Evolutionary conservation across 2,888 invertebrate genomes (phyloP), one percentile per base, ranked within the genome.

Genomic region (Allophyes oxyacanthae): DNA sequence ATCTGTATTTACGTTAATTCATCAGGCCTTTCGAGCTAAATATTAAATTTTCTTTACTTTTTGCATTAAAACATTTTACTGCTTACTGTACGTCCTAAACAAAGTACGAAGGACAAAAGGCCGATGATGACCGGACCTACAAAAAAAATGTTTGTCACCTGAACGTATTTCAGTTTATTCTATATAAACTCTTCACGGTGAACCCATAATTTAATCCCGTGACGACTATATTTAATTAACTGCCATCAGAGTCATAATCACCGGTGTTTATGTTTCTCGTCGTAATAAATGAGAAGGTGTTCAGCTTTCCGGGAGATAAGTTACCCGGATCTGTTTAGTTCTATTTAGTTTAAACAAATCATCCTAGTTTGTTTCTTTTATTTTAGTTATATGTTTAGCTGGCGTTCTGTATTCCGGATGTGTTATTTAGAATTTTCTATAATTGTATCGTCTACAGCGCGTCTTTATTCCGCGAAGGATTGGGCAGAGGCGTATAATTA

Each of bases 301-400:
- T 63, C 58, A 38, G 28, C 33, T 63, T 52, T 46, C 59, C 53
- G 15, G 40, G 20, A 63, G 64, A 70, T 53, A 38, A 50, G 64
- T 64, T 57, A 37, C 41, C 15, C 20, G 25, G 46, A 45, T 48
- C 38, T 38, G 45, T 49, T 52, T 10, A 49, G 43, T 64, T 70
- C 36, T 56, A 63, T 66, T 58, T 66, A 53, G 65, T 57, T 58
- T 41, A 74, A 65, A 74, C 68, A 75, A 68, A 75, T 63, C 51
- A 37, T 60, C 25, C 26, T 40, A 37, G 44, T 57, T 51, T 44
- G 42, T 58, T 75, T 49, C 36, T 64, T 59, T 72, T 57, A 58
- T 72, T 67, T 59, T 45, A 45, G 15, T 62, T 37, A 25, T 42
- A 28, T 41, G 34, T n/a, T 33, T n/a, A 8, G 26, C 34, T 42